Percentiles rank a stretch among this genome's conserved stretches.
Conservation (phyloP, 2,113 vertebrate species). For the Puffinus mauretanicus region DNA sequence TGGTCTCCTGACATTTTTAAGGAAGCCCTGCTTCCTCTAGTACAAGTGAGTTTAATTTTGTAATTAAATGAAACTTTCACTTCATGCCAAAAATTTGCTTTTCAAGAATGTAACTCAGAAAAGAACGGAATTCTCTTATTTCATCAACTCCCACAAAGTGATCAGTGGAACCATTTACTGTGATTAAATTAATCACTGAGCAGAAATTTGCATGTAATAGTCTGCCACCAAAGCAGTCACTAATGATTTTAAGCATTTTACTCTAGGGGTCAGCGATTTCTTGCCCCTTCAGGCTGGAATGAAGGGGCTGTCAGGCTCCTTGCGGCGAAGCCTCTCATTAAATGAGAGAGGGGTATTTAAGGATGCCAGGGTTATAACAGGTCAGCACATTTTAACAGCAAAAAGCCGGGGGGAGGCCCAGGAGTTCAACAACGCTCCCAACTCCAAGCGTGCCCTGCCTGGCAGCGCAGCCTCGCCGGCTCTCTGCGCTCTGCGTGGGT, state of each 20-base stretch:
- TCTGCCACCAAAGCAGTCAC: not conserved
- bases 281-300: not conserved
- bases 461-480: not conserved
- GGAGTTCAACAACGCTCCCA: not conserved
- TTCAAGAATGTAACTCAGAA: not conserved
- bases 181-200: not conserved
- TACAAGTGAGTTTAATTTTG: not conserved
- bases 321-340: accelerated
- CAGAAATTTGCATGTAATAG: not conserved
- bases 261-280: not conserved
- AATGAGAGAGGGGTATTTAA: not conserved
- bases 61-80: slow-evolving; percentile 15
- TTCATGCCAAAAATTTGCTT: not conserved
- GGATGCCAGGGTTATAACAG: not conserved
- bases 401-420: not conserved
- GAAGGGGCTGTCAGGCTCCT: not conserved
- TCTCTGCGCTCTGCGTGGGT: not conserved
- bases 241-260: not conserved
- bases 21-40: not conserved
- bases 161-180: not conserved
- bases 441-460: not conserved
- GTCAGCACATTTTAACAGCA: not conserved
- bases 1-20: not conserved
- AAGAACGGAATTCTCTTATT: not conserved
- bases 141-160: not conserved